These are phyloP conservation scores for Temnopleurus reevesii DNA, from an alignment of 53 echinoderm and acorn worm species.

Conservation along the genomic window DNA sequence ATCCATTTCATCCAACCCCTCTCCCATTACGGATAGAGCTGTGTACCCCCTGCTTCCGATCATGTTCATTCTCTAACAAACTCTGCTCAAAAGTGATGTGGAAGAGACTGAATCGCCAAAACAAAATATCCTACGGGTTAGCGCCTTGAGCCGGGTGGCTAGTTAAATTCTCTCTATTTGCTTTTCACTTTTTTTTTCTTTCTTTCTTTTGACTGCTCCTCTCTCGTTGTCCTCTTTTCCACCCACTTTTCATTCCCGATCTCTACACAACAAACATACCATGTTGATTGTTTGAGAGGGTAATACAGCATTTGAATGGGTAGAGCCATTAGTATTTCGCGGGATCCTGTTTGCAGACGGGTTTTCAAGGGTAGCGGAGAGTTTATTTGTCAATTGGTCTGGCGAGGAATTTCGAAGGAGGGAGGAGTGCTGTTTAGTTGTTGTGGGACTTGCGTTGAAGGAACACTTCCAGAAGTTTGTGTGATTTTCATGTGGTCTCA, in stretches of 20 bases:
- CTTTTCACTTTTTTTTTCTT: constrained; percentile 1
- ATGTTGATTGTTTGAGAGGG: constrained; percentile 35
- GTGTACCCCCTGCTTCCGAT: no score
- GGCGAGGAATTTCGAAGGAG: background rate
- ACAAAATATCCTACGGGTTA: background rate
- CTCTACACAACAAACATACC: background rate
- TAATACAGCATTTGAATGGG: constrained; percentile 15
- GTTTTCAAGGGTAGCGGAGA: background rate
- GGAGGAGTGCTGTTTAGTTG: background rate
- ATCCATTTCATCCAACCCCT: background rate
- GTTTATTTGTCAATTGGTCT: background rate
- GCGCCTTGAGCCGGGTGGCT: background rate
- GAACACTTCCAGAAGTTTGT: background rate
- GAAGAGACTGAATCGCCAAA: background rate
- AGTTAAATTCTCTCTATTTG: constrained; percentile 12
- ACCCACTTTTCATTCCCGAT: background rate
- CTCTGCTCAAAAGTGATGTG: background rate
- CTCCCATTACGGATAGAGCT: no score
- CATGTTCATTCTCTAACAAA: no score
- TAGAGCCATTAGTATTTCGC: background rate
- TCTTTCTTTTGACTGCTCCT: background rate
- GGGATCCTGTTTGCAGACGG: background rate
- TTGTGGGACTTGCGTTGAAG: background rate
- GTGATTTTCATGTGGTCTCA: background rate
- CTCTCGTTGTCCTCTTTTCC: background rate